Evolutionary conservation across 2,113 vertebrate species (phyloP).

Genomic region (Zapus hudsonius): DNA sequence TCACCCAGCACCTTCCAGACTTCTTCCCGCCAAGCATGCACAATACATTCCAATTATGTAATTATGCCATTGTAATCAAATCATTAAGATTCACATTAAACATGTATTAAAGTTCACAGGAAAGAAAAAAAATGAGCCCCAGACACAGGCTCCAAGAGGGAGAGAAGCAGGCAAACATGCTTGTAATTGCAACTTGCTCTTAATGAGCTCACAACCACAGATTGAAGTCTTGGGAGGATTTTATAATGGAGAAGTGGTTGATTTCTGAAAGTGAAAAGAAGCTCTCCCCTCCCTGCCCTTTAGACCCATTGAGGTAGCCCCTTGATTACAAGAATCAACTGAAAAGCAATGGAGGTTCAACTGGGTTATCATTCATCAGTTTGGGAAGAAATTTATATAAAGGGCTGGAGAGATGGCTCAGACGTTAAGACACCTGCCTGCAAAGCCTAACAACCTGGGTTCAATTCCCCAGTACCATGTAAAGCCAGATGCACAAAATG

Average conservation of each 20-base stretch:
- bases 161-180: conserved; percentile 74
- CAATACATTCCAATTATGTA: conserved; percentile 89
- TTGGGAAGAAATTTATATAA: background rate
- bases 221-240: conserved; percentile 75
- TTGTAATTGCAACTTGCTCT: conserved; percentile 79
- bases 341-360: background rate
- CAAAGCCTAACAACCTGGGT: too few species aligned
- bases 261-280: conserved; percentile 74
- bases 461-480: too few species aligned
- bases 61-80: conserved; percentile 90
- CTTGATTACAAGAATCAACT: conserved; percentile 63
- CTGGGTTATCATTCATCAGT: background rate
- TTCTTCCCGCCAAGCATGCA: conserved; percentile 84
- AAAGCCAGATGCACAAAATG: too few species aligned
- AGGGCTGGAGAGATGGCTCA: too few species aligned
- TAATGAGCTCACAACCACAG: conserved; percentile 67
- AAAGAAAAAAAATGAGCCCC: conserved; percentile 76
- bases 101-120: conserved; percentile 86
- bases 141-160: conserved; percentile 74
- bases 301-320: conserved; percentile 39
- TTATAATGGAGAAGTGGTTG: conserved; percentile 60
- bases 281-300: background rate
- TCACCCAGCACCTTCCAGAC: conserved; percentile 82
- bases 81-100: conserved; percentile 91
- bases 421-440: too few species aligned